Conservation (phyloP, 2,888 invertebrate genomes). For the Serrognathus titanus region DNA sequence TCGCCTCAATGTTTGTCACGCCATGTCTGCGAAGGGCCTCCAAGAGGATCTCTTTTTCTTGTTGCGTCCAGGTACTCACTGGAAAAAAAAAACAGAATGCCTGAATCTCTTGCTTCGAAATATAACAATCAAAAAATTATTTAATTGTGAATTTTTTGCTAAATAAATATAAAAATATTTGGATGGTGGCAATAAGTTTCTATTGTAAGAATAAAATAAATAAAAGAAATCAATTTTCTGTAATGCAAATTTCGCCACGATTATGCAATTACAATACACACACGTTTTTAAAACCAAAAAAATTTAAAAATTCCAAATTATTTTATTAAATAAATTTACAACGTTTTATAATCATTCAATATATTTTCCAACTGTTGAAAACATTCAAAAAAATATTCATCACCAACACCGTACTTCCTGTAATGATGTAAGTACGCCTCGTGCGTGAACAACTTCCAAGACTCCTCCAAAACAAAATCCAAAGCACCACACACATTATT, state of each 20-base stretch:
- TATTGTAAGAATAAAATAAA: no score
- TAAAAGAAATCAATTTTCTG: no score
- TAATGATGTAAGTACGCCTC: conserved; percentile 55
- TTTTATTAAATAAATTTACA: conserved; percentile 24
- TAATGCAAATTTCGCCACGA: no score
- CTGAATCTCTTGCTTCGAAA: no score
- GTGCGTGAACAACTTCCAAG: conserved; percentile 51
- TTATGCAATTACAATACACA: no score
- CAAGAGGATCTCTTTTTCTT: conserved; percentile 35
- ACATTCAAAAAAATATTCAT: conserved; percentile 50
- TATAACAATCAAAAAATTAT: neutral
- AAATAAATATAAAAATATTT: neutral
- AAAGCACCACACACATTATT: conserved; percentile 44
- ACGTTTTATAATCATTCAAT: conserved; percentile 47
- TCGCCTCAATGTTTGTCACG: conserved; percentile 30
- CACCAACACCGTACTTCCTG: conserved; percentile 49
- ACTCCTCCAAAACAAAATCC: conserved; percentile 46
- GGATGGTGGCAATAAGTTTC: no score
- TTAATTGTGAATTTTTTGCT: no score
- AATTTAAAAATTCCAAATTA: no score
- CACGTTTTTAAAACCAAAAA: no score
- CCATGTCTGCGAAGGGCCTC: conserved; percentile 35
- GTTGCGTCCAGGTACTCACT: conserved; percentile 33
- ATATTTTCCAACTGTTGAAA: conserved; percentile 52
- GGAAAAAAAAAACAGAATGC: conserved; percentile 12